Evolutionary conservation across 2,888 invertebrate genomes (phyloP).

Genomic region (Callyntrura guangdongensis): DNA sequence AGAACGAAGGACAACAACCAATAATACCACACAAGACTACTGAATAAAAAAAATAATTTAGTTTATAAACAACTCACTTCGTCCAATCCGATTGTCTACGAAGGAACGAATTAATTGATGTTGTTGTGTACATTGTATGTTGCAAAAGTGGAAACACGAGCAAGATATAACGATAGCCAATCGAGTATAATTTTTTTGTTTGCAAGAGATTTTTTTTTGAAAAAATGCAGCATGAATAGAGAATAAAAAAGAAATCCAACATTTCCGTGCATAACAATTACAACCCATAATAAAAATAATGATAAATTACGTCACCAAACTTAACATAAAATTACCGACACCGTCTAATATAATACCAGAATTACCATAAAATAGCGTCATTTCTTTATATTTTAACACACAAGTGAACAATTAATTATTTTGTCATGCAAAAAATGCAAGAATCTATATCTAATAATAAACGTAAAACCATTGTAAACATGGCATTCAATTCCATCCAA

Average conservation of each 20-base stretch:
- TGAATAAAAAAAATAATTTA: constrained; percentile 11
- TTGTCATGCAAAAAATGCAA: not conserved
- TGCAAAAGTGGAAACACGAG: constrained; percentile 64
- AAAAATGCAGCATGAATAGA: constrained; percentile 62
- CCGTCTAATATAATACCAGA: not conserved
- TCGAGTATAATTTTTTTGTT: constrained; percentile 58
- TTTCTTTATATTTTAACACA: not conserved
- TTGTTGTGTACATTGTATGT: not conserved
- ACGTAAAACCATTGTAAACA: no score
- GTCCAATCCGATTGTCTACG: constrained; percentile 83
- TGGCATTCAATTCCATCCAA: no score
- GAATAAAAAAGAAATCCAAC: constrained; percentile 38
- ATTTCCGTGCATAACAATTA: constrained; percentile 41
- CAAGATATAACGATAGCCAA: constrained; percentile 56
- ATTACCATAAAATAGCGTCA: constrained; percentile 8
- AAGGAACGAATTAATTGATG: constrained; percentile 51
- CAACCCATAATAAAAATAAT: constrained; percentile 5
- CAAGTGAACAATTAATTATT: not conserved
- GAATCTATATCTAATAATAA: no score
- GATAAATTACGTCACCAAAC: not conserved
- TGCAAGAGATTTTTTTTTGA: constrained; percentile 39
- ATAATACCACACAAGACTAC: not conserved
- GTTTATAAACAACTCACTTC: constrained; percentile 82
- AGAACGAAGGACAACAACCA: not conserved
- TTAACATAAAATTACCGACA: constrained; percentile 10